Evolutionary conservation across 1,140 invertebrate species (phyloP), one percentile per base, ranked within the genome.

Genomic region (Pachypeltis micranthus): DNA sequence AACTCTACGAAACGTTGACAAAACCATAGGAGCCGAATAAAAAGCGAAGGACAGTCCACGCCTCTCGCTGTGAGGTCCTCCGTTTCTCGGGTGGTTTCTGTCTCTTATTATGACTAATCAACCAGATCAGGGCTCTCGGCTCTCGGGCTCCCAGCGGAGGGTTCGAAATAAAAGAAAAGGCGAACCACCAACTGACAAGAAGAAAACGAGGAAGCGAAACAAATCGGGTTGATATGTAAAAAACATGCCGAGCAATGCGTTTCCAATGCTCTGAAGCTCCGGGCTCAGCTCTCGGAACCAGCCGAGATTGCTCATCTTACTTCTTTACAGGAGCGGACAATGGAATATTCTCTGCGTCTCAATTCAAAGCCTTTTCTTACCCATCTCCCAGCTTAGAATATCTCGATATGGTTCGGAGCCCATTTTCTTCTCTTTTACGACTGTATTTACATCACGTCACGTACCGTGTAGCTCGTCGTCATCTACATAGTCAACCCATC

Each of bases 101-200:
- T 4, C 47, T 51, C 47, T 51, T 51, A 51, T 51, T 51, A 51
- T 51, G 47, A 51, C 47, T 51, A 51, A 51, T 51, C 47, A 51
- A 51, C 47, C 47, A 51, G 47, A 51, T 51, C 47, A 51, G 47
- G 12, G 12, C 19, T 7, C 34, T n/a, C 21, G n/a, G n/a, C n/a
- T n/a, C n/a, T n/a, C n/a, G n/a, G n/a, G n/a, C n/a, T n/a, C n/a
- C n/a, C n/a, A n/a, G n/a, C n/a, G n/a, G n/a, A n/a, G n/a, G n/a
- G n/a, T n/a, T n/a, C n/a, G n/a, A n/a, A n/a, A n/a, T n/a, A n/a
- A n/a, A n/a, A 14, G 47, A 51, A 51, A 51, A 21, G 23, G 47
- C 34, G 7, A 21, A 51, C 12, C 47, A 10, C 34, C 7, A 7
- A 39, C 7, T 39, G 12, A 21, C 10, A 51, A 21, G 23, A 51